A percentile compares a stretch with the other conserved stretches of the same genome.
Evolutionary conservation across 2,113 vertebrate species (phyloP).

Genomic region (Dicentrarchus labrax): DNA sequence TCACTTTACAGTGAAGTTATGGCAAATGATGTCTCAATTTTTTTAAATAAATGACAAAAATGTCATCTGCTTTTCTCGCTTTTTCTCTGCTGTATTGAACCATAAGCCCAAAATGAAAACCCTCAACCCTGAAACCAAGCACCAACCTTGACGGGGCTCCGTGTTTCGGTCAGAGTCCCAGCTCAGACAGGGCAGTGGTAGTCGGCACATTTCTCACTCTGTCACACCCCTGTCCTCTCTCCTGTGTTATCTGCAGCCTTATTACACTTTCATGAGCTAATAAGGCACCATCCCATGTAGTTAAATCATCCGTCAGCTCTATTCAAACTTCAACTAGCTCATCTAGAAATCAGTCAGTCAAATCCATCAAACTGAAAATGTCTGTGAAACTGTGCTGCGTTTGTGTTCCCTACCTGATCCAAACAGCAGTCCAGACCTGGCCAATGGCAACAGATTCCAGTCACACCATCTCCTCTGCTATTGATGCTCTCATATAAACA

Average conservation of each 20-base stretch:
- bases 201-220: constrained; percentile 55
- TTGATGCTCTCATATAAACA: constrained; percentile 47
- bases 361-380: constrained; percentile 3
- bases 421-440: constrained; percentile 30
- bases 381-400: constrained; percentile 1
- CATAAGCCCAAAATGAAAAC: not conserved
- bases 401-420: constrained; percentile 47
- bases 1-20: not conserved
- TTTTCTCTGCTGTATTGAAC: not conserved
- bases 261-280: not conserved
- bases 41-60: not conserved
- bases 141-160: constrained; percentile 49
- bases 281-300: not conserved
- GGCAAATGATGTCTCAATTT: not conserved
- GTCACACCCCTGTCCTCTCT: constrained; percentile 8
- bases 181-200: constrained; percentile 49
- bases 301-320: constrained; percentile 12
- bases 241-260: not conserved
- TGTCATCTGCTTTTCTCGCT: not conserved
- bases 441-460: constrained; percentile 40
- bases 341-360: not conserved
- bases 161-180: constrained; percentile 19
- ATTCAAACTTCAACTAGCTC: not conserved
- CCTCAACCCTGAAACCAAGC: not conserved
- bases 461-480: constrained; percentile 59